Evolutionary conservation across 2,888 invertebrate genomes (phyloP).

Genomic region (Apoderus coryli): DNA sequence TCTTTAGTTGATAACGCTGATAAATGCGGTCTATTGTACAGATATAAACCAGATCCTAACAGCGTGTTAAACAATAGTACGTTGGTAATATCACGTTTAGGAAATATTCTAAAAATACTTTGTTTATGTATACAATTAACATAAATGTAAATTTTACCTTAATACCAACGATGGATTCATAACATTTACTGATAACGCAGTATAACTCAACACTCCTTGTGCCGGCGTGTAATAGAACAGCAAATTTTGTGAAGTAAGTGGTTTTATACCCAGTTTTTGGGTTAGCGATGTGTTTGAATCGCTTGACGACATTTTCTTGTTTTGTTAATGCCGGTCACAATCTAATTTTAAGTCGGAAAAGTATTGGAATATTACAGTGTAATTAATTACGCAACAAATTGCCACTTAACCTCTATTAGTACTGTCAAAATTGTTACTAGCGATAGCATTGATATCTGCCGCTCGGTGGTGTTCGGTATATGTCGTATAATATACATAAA

Average conservation of each 20-base stretch:
- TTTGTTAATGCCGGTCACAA: too few species aligned
- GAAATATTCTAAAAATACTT: conserved; percentile 46
- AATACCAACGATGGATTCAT: conserved; percentile 69
- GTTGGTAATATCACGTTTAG: conserved; percentile 65
- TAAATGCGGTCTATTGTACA: conserved; percentile 69
- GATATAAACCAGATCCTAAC: conserved; percentile 68
- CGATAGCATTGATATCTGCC: too few species aligned
- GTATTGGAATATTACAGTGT: too few species aligned
- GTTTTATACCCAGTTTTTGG: conserved; percentile 39
- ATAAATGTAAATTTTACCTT: conserved; percentile 39
- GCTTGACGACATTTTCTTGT: conserved; percentile 18
- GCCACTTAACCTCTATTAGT: too few species aligned
- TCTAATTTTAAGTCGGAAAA: too few species aligned
- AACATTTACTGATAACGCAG: conserved; percentile 65
- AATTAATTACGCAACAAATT: too few species aligned
- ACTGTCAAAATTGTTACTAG: too few species aligned
- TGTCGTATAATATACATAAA: too few species aligned
- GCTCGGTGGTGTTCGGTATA: too few species aligned
- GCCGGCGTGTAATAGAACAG: conserved; percentile 62
- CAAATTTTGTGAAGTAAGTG: conserved; percentile 55
- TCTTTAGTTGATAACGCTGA: conserved; percentile 44
- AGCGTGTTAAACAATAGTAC: conserved; percentile 66
- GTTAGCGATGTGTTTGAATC: conserved; percentile 23
- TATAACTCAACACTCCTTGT: conserved; percentile 62
- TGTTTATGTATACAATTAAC: conserved; percentile 4